phyloP scores from a whole-genome alignment of 2,113 vertebrate genomes.

The Pterocles gutturalis region DNA sequence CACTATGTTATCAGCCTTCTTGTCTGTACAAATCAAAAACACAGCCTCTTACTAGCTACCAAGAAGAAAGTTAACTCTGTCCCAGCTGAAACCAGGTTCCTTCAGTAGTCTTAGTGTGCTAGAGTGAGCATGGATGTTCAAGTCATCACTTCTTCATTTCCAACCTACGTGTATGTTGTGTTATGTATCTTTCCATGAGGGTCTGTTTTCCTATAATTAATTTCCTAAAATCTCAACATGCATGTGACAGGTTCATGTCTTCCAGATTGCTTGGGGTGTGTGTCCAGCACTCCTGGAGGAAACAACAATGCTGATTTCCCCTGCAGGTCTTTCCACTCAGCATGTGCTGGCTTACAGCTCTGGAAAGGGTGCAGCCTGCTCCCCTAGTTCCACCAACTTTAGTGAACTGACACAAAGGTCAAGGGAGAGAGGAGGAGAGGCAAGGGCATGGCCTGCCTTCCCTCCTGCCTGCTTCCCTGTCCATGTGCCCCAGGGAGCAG shows the following conservation, averaged over 20 bases:
- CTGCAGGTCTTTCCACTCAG: background rate
- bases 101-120: background rate
- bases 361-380: background rate
- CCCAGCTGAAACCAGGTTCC: no score
- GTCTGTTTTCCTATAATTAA: background rate
- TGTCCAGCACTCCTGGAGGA: background rate
- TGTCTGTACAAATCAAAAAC: no score
- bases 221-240: background rate
- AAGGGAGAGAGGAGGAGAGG: background rate
- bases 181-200: background rate
- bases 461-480: background rate
- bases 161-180: rapidly evolving
- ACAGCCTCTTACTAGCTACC: no score
- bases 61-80: no score
- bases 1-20: no score
- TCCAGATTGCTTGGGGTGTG: rapidly evolving
- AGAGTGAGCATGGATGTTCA: background rate
- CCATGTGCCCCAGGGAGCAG: background rate
- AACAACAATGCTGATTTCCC: rapidly evolving
- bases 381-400: background rate
- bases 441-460: background rate
- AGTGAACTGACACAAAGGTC: background rate
- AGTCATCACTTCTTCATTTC: background rate
- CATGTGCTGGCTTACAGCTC: rapidly evolving
- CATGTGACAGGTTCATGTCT: background rate